These are phyloP conservation scores for Coreoperca whiteheadi DNA, from an alignment of 2,113 vertebrate species.

Conservation along the genomic window DNA sequence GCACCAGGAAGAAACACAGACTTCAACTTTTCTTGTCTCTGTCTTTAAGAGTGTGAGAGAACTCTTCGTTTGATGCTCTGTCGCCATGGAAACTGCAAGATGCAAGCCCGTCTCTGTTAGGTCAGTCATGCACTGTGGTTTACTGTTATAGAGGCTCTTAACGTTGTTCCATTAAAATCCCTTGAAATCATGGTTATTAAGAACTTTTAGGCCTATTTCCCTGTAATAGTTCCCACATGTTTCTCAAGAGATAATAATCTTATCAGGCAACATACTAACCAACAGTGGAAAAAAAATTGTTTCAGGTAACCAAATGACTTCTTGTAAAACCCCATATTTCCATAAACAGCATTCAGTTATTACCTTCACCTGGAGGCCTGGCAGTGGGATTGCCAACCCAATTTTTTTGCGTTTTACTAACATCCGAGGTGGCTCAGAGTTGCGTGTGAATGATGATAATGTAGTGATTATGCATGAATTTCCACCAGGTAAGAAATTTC, in stretches of 20 bases:
- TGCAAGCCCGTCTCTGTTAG: slow-evolving; percentile 45
- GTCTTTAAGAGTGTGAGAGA: slow-evolving; percentile 26
- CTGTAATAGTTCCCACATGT: slow-evolving; percentile 74
- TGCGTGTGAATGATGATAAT: slow-evolving; percentile 8
- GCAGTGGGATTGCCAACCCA: neutral
- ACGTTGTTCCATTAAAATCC: slow-evolving; percentile 63
- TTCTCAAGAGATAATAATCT: slow-evolving; percentile 68
- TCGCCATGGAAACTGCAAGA: slow-evolving; percentile 53
- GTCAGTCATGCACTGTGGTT: slow-evolving; percentile 45
- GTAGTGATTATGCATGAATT: slow-evolving; percentile 22
- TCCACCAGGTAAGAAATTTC: neutral
- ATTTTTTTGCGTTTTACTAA: slow-evolving; percentile 5
- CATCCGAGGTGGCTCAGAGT: slow-evolving; percentile 19
- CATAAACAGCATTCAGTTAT: slow-evolving; percentile 42
- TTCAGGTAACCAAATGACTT: slow-evolving; percentile 62
- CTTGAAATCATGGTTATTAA: slow-evolving; percentile 68
- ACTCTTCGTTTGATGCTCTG: slow-evolving; percentile 39
- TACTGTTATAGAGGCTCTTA: slow-evolving; percentile 43
- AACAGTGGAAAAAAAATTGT: slow-evolving; percentile 43
- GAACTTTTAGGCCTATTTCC: slow-evolving; percentile 62
- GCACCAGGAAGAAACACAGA: neutral
- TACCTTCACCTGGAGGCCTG: slow-evolving; percentile 40
- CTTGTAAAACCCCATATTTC: slow-evolving; percentile 63
- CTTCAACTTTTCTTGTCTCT: slow-evolving; percentile 7
- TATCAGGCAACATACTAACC: slow-evolving; percentile 56